Conservation (phyloP, 2,888 invertebrate species). For the Listrodromus nycthemerus region DNA sequence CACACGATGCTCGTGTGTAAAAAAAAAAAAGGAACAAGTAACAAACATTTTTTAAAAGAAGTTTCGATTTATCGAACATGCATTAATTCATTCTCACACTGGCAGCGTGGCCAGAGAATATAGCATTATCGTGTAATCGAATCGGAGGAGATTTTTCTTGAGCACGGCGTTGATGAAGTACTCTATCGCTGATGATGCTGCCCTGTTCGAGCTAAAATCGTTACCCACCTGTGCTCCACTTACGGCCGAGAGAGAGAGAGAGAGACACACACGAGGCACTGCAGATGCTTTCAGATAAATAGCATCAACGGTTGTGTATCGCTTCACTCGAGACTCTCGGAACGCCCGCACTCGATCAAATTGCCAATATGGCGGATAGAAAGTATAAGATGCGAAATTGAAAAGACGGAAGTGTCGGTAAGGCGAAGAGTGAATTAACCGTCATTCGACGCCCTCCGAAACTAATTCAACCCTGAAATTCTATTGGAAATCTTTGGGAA, state of each 20-base stretch:
- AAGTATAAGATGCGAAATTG: slow-evolving; percentile 3
- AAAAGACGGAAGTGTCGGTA: slow-evolving; percentile 8
- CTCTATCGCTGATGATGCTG: slow-evolving; percentile 3
- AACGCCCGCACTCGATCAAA: slow-evolving; percentile 43
- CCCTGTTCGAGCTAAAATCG: slow-evolving; percentile 55
- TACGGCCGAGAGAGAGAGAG: slow-evolving; percentile 46
- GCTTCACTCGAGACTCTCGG: slow-evolving; percentile 30
- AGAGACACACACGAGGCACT: slow-evolving; percentile 42
- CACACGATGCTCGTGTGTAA: slow-evolving; percentile 35
- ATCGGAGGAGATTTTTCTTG: slow-evolving; percentile 46
- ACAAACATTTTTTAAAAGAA: background rate
- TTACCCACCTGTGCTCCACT: slow-evolving; percentile 54
- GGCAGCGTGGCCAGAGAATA: slow-evolving; percentile 26
- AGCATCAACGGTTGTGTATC: slow-evolving; percentile 49
- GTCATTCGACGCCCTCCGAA: slow-evolving; percentile 32
- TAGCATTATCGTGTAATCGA: slow-evolving; percentile 57
- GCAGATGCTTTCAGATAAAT: slow-evolving; percentile 62
- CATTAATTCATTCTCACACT: slow-evolving; percentile 43
- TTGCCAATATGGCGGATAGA: slow-evolving; percentile 35
- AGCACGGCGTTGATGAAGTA: slow-evolving; percentile 57
- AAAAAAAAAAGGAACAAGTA: background rate
- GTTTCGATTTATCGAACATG: slow-evolving; percentile 40
- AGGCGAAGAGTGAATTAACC: slow-evolving; percentile 3
- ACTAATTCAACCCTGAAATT: slow-evolving; percentile 49
- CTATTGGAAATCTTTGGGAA: background rate